Evolutionary conservation across 1,140 invertebrate species (phyloP).

Genomic region (Bicyclus anynana): DNA sequence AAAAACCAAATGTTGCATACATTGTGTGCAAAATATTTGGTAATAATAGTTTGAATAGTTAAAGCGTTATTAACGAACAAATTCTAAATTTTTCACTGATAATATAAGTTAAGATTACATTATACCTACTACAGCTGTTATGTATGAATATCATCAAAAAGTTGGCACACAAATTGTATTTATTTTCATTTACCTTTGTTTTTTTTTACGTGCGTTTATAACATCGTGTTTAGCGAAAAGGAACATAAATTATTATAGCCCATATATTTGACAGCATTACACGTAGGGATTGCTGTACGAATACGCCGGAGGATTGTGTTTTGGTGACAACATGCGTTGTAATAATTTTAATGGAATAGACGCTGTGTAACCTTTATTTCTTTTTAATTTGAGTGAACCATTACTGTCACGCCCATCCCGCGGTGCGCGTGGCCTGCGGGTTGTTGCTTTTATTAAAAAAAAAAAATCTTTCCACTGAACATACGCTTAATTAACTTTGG

Average conservation of each 20-base stretch:
- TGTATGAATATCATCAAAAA: too few species aligned
- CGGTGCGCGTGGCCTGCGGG: slow-evolving; percentile 9
- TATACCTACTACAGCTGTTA: too few species aligned
- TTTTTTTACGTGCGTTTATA: neutral
- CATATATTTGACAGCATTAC: slow-evolving; percentile 15
- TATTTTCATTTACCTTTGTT: neutral
- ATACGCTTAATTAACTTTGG: slow-evolving; percentile 9
- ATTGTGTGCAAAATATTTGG: too few species aligned
- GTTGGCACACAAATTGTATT: too few species aligned
- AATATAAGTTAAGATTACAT: too few species aligned
- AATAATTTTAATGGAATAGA: slow-evolving; percentile 29
- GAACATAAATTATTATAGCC: neutral
- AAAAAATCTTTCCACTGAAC: slow-evolving; percentile 18
- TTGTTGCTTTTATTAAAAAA: slow-evolving; percentile 9
- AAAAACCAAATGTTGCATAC: too few species aligned
- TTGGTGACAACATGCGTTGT: slow-evolving; percentile 19
- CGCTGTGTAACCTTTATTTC: slow-evolving; percentile 25
- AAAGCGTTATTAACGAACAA: too few species aligned
- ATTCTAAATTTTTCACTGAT: too few species aligned
- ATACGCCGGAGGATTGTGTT: slow-evolving; percentile 16
- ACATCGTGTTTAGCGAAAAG: neutral
- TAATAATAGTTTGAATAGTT: too few species aligned
- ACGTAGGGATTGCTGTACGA: slow-evolving; percentile 3
- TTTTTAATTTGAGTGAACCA: slow-evolving; percentile 30
- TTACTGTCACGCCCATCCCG: slow-evolving; percentile 29